Conservation (phyloP, 1,140 invertebrate species). For the Homarus americanus region DNA sequence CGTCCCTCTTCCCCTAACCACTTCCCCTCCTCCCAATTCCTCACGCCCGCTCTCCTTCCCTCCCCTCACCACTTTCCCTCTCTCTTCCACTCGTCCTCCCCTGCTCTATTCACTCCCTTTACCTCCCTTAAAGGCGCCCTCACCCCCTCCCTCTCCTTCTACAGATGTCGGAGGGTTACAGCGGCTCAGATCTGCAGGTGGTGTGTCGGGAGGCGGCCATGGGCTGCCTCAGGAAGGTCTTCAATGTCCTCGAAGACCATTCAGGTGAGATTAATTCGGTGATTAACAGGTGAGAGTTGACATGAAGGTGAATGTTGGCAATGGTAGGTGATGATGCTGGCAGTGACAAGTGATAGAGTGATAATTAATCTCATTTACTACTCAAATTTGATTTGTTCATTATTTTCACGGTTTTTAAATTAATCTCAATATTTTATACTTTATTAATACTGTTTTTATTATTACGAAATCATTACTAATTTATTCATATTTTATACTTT, state of each 20-base stretch:
- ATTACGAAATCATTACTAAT: too few relatives aligned
- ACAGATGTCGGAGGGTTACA: slow-evolving; percentile 87
- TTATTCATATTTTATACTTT: too few relatives aligned
- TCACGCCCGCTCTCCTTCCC: neutral
- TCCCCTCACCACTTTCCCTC: neutral
- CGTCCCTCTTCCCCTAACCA: neutral
- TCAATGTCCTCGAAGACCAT: slow-evolving; percentile 79
- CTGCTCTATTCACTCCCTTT: neutral
- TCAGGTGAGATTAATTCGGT: slow-evolving; percentile 75
- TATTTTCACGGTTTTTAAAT: too few relatives aligned
- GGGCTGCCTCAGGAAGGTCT: slow-evolving; percentile 80
- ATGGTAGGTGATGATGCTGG: too few relatives aligned
- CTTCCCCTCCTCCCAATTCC: neutral
- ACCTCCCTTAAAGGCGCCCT: neutral
- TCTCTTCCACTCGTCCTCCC: neutral
- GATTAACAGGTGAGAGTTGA: too few relatives aligned
- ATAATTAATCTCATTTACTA: too few relatives aligned
- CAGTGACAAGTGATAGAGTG: too few relatives aligned
- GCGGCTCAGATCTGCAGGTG: slow-evolving; percentile 91
- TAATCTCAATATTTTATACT: too few relatives aligned
- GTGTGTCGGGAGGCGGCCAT: slow-evolving; percentile 91
- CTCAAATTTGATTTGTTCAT: too few relatives aligned
- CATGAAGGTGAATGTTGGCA: too few relatives aligned
- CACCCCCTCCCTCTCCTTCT: neutral
- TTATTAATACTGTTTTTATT: too few relatives aligned